Percentiles rank a stretch among this genome's conserved stretches.
phyloP scores from a whole-genome alignment of 1,140 invertebrate genomes.

The Drosophila ficusphila region DNA sequence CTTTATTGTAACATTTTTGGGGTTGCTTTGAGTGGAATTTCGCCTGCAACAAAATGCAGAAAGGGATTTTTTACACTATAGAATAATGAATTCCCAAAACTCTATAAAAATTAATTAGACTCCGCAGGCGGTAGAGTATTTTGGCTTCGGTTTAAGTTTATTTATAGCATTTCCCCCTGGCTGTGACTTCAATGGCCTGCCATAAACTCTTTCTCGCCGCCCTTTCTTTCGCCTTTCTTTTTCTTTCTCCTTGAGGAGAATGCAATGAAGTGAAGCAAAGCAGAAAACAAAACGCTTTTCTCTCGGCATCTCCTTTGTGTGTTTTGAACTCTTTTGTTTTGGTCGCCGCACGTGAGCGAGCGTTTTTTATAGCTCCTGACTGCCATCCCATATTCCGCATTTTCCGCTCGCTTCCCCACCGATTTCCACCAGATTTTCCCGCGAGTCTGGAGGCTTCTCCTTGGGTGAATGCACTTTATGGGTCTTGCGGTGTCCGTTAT shows the following conservation, averaged over 20 bases:
- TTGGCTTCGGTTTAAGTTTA: not conserved
- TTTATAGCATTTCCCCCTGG: constrained; percentile 14
- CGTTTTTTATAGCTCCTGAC: constrained; percentile 7
- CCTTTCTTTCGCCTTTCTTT: constrained; percentile 8
- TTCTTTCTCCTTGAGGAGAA: constrained; percentile 23
- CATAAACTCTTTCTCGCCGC: constrained; percentile 3
- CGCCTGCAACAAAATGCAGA: not conserved
- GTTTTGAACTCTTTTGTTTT: constrained; percentile 57
- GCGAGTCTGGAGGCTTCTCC: constrained; percentile 33
- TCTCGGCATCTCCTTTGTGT: constrained; percentile 13
- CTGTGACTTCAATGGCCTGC: constrained; percentile 15
- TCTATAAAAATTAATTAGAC: not conserved
- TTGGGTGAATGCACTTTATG: constrained; percentile 73
- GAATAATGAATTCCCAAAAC: not conserved
- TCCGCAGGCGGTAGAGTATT: constrained; percentile 11
- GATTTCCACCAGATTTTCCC: constrained; percentile 16
- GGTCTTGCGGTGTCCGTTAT: constrained; percentile 52
- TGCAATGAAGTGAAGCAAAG: constrained; percentile 71
- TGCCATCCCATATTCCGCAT: not conserved
- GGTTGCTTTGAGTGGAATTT: constrained; percentile 2
- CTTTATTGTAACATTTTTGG: constrained; percentile 14
- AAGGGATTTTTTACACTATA: not conserved
- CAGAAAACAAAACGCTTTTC: constrained; percentile 64
- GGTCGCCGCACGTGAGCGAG: constrained; percentile 62
- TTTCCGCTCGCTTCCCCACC: not conserved